Percentiles rank a stretch among this genome's conserved stretches.
Evolutionary conservation across 2,888 invertebrate genomes (phyloP).

Genomic region (Eumerus sabulonum): DNA sequence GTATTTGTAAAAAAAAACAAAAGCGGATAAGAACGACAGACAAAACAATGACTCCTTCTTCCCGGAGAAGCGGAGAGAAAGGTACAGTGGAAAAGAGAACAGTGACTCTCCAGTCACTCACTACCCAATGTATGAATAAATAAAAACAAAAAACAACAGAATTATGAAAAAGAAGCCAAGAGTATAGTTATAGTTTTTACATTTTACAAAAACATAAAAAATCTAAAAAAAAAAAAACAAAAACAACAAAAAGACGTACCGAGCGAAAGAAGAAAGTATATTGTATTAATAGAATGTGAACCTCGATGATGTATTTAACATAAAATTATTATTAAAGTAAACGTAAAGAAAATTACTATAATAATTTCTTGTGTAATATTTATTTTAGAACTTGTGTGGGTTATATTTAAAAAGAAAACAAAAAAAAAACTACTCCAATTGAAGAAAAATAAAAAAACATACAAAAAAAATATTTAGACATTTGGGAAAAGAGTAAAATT

Average conservation of each 20-base stretch:
- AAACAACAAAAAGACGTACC: slow-evolving; percentile 12
- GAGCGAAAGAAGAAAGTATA: neutral
- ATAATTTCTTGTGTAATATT: slow-evolving; percentile 41
- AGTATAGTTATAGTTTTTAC: slow-evolving; percentile 44
- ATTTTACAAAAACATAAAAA: slow-evolving; percentile 38
- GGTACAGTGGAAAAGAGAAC: slow-evolving; percentile 12
- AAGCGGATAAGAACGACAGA: no score
- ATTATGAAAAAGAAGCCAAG: slow-evolving; percentile 30
- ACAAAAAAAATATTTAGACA: slow-evolving; percentile 22
- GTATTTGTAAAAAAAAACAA: slow-evolving; percentile 37
- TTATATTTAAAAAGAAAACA: neutral
- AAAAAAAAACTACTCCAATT: neutral
- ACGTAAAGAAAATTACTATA: no score
- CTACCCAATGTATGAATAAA: slow-evolving; percentile 31
- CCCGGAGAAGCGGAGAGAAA: slow-evolving; percentile 3
- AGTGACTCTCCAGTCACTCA: slow-evolving; percentile 23
- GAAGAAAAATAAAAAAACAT: neutral
- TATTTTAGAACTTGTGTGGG: slow-evolving; percentile 43
- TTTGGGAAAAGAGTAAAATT: slow-evolving; percentile 30
- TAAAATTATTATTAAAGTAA: slow-evolving; percentile 19
- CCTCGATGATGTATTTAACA: neutral
- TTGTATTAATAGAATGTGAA: slow-evolving; percentile 13
- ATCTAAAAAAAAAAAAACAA: slow-evolving; percentile 8
- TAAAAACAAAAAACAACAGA: no score
- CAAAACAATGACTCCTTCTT: slow-evolving; percentile 26